Conservation (phyloP, 2,797 vertebrate species). For the Tolypeutes matacus region DNA sequence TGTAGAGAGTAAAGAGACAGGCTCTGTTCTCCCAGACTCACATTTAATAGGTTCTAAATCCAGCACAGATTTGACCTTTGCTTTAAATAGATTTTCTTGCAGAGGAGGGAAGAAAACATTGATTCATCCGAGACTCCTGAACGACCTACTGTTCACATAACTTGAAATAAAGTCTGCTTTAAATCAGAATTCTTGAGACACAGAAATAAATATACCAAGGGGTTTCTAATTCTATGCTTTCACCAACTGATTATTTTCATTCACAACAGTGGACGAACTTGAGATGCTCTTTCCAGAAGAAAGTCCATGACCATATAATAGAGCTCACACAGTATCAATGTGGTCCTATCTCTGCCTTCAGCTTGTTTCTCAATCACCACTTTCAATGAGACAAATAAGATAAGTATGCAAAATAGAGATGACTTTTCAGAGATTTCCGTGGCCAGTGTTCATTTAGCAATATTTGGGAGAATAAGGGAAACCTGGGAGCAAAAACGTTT, state of each 20-base stretch:
- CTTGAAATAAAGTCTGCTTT: slow-evolving; percentile 79
- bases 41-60: slow-evolving; percentile 75
- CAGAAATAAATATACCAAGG: slow-evolving; percentile 79
- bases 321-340: background rate
- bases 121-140: slow-evolving; percentile 77
- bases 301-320: background rate
- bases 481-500: slow-evolving; percentile 4
- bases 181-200: slow-evolving; percentile 84
- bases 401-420: slow-evolving; percentile 16
- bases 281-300: slow-evolving; percentile 69
- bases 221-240: slow-evolving; percentile 83
- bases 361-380: slow-evolving; percentile 50
- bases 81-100: slow-evolving; percentile 82
- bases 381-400: background rate
- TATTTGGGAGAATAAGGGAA: background rate
- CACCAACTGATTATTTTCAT: slow-evolving; percentile 84
- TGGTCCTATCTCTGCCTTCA: background rate
- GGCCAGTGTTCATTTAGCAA: slow-evolving; percentile 42
- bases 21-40: slow-evolving; percentile 67
- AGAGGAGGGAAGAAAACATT: slow-evolving; percentile 81
- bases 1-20: slow-evolving; percentile 32
- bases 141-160: slow-evolving; percentile 77
- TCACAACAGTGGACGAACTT: slow-evolving; percentile 72
- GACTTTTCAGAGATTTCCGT: background rate
- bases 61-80: slow-evolving; percentile 80